Conservation (phyloP, 2,888 invertebrate genomes). For the Arge pagana region DNA sequence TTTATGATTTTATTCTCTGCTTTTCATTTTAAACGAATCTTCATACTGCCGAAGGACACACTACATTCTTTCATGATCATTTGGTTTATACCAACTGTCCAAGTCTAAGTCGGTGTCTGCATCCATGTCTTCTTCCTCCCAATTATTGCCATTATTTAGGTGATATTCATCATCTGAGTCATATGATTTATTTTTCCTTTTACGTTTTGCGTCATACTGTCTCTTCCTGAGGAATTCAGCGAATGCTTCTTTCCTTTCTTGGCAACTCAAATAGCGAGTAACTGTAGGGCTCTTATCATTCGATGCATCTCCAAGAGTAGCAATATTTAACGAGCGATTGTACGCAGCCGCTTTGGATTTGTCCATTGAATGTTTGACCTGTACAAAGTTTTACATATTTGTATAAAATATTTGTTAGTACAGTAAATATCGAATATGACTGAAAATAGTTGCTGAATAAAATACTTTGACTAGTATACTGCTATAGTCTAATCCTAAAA, state of each 20-base stretch:
- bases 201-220: constrained; percentile 53
- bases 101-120: too few species aligned
- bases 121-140: too few species aligned
- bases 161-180: too few species aligned
- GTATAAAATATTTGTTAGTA: constrained; percentile 2
- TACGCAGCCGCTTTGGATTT: constrained; percentile 48
- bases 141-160: too few species aligned
- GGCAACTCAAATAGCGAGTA: constrained; percentile 33
- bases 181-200: too few species aligned
- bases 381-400: constrained; percentile 7
- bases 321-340: constrained; percentile 27
- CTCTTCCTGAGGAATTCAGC: constrained; percentile 63
- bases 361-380: constrained; percentile 49
- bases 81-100: too few species aligned
- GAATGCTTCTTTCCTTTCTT: constrained; percentile 61
- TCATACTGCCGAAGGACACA: too few species aligned
- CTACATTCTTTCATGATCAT: too few species aligned
- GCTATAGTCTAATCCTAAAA: constrained; percentile 71
- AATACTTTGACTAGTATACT: constrained; percentile 64
- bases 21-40: too few species aligned
- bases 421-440: constrained; percentile 9
- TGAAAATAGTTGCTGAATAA: constrained; percentile 19
- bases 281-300: constrained; percentile 37
- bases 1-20: too few species aligned
- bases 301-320: constrained; percentile 33